Percentiles rank a stretch among this genome's conserved stretches.
phyloP scores from a whole-genome alignment of 1,140 invertebrate genomes.

The Formica exsecta region DNA sequence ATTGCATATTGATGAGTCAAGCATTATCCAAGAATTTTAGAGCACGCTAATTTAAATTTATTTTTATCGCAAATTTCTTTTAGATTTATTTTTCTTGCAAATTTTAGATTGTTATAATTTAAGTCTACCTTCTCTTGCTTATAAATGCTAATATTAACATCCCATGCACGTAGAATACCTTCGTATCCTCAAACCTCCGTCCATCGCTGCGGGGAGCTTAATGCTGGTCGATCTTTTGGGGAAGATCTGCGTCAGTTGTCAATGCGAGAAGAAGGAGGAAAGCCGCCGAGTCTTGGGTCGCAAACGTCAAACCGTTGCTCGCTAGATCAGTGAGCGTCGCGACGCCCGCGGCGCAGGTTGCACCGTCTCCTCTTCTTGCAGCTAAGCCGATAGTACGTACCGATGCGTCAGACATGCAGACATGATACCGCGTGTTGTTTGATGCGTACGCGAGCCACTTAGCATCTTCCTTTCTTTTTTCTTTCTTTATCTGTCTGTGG shows the following conservation, averaged over 20 bases:
- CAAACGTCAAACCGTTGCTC: constrained; percentile 33
- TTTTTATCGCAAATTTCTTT: background rate
- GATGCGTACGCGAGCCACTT: background rate
- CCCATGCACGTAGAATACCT: background rate
- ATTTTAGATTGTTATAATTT: constrained; percentile 1
- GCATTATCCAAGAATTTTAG: background rate
- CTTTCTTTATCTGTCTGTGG: background rate
- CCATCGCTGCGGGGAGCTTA: constrained; percentile 1
- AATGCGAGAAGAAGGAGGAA: constrained; percentile 20
- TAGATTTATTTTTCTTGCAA: background rate
- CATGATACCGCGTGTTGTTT: constrained; percentile 15
- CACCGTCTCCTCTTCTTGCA: constrained; percentile 33
- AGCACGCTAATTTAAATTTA: background rate
- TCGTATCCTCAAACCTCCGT: background rate
- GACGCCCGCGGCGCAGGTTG: constrained; percentile 75
- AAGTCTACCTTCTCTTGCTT: background rate
- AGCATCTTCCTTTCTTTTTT: background rate
- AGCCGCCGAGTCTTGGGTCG: background rate
- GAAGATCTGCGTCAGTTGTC: background rate
- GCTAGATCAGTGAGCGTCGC: constrained; percentile 79
- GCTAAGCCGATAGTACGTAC: background rate
- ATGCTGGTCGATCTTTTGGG: background rate
- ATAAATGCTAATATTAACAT: constrained; percentile 6
- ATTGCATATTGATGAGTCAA: background rate
- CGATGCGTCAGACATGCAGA: background rate